Base-by-base conservation (phyloP, 2,888 invertebrate genomes). In the Allacma fusca region DNA sequence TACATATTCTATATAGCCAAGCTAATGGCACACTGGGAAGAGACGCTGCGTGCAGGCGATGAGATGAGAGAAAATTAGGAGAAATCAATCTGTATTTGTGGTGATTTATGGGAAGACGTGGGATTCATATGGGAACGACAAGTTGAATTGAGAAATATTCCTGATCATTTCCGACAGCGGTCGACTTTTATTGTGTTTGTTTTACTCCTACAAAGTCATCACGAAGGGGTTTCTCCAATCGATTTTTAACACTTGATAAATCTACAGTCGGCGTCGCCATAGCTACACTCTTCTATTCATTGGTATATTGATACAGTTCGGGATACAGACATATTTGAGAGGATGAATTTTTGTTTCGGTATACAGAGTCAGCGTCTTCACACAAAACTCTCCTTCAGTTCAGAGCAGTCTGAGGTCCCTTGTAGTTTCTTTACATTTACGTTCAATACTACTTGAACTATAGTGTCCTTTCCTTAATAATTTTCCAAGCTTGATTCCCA, bases 61-160 rank as follows among this genome's bases (percentile, higher is more conserved):
- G 26, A 62, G 65, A 64, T 29, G 21, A 26, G 76, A 67, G 40
- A n/a, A 74, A 75, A 78, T 75, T 62, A 68, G 75, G 69, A 73
- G 64, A 64, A 77, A 77, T 79, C 79, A 77, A 77, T 79, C 77
- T 72, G 69, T 34, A 79, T 79, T 79, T 64, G 64, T 43, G 73
- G 73, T 74, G 73, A 74, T 74, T 74, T 74, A 74, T 74, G 4
- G 73, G n/a, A 64, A 65, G 73, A 26, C 64, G 40, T 43, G 73
- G 23, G 43, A 70, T 70, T 44, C 24, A 26, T 44, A 24, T 16
- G n/a, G 68, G 21, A 50, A 24, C 12, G 78, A 78, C 78, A 78
- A n/a, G 29, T 65, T 59, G 74, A 82, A 84, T 84, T 82, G 82
- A 81, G 81, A 84, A 82, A 83, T 84, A 84, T 84, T 80, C 79